Percentiles rank a stretch among this genome's conserved stretches.
phyloP scores from a whole-genome alignment of 1,140 invertebrate species.

The silkworm (Bombyx mori) region DNA sequence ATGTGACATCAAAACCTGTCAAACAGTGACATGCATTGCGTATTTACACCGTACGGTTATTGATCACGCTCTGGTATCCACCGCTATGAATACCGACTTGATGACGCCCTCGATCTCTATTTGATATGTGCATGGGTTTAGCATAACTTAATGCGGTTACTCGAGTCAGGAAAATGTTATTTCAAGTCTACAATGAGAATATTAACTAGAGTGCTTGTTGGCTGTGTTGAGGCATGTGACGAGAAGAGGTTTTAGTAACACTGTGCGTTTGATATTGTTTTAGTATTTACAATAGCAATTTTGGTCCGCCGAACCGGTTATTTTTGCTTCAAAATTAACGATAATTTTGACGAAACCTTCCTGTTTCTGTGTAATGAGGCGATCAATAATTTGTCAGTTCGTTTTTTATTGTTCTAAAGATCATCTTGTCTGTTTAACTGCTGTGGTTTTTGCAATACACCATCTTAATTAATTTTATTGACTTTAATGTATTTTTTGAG shows the following conservation, averaged over 20 bases:
- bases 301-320: constrained; percentile 28
- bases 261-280: constrained; percentile 57
- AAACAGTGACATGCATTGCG: constrained; percentile 71
- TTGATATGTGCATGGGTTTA: constrained; percentile 67
- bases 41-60: constrained; percentile 58
- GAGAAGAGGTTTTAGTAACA: constrained; percentile 68
- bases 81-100: constrained; percentile 29
- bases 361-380: too few relatives aligned
- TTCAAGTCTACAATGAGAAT: constrained; percentile 67
- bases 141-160: constrained; percentile 69
- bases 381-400: too few relatives aligned
- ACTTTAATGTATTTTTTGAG: too few relatives aligned
- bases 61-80: constrained; percentile 33
- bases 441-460: too few relatives aligned
- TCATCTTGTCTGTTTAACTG: too few relatives aligned
- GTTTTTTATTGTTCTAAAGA: too few relatives aligned
- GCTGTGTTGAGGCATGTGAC: constrained; percentile 69
- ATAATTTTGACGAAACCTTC: too few relatives aligned
- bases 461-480: too few relatives aligned
- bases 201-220: constrained; percentile 68
- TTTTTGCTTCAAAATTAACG: too few relatives aligned
- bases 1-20: constrained; percentile 70
- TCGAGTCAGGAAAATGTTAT: constrained; percentile 66
- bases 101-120: constrained; percentile 41
- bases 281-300: constrained; percentile 64